These are phyloP conservation scores for Stegana nigrithorax DNA, from an alignment of 2,888 invertebrate genomes.

Conservation along the genomic window DNA sequence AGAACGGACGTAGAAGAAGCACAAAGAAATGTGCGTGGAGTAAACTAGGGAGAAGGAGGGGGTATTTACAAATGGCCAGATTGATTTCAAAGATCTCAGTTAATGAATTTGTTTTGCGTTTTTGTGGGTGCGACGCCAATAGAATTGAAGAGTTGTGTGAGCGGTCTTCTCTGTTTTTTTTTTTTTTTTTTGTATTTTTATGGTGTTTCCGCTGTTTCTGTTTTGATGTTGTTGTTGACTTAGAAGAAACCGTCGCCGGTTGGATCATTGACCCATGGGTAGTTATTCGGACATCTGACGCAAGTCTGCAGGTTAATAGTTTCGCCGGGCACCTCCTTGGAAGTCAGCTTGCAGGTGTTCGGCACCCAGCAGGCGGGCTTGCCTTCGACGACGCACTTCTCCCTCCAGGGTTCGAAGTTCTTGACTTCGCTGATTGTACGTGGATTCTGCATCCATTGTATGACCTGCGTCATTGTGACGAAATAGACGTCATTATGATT, in stretches of 20 bases:
- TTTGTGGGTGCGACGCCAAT: neutral
- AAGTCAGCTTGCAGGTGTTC: conserved; percentile 89
- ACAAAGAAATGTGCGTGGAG: no score
- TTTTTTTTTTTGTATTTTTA: neutral
- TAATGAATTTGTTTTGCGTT: neutral
- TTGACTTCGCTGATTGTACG: conserved; percentile 85
- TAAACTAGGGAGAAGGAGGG: no score
- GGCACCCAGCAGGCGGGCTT: conserved; percentile 87
- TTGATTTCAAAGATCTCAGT: no score
- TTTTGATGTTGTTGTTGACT: conserved; percentile 65
- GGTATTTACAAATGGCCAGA: conserved; percentile 10
- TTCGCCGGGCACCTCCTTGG: conserved; percentile 93
- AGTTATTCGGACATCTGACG: conserved; percentile 92
- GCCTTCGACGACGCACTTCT: conserved; percentile 91
- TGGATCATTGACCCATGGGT: conserved; percentile 95
- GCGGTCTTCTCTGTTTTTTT: neutral
- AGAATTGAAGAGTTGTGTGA: neutral
- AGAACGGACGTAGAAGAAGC: neutral
- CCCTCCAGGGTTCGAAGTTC: conserved; percentile 95
- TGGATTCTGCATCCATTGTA: conserved; percentile 96
- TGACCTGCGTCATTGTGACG: conserved; percentile 95
- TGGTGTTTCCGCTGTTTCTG: conserved; percentile 13
- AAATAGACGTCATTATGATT: conserved; percentile 93
- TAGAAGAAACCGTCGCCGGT: conserved; percentile 82
- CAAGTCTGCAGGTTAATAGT: conserved; percentile 94